Evolutionary conservation across 35 echinoderm and acorn worm genomes (phyloP).

Genomic region (Hemicentrotus pulcherrimus): DNA sequence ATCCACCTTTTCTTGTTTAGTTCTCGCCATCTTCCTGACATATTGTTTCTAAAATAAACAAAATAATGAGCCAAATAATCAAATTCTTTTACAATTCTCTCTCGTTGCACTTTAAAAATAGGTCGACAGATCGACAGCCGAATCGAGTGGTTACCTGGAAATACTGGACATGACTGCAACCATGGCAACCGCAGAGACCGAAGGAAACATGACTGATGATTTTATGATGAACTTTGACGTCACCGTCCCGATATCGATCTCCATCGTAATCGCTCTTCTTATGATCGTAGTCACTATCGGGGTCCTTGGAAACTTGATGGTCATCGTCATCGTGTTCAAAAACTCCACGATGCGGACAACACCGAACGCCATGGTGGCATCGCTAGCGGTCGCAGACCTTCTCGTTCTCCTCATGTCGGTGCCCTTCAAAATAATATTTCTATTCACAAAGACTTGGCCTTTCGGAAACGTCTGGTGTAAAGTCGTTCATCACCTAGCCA

Average conservation of each 20-base stretch:
- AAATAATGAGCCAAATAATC: too few relatives aligned
- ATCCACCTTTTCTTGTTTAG: too few relatives aligned
- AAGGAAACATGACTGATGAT: not conserved
- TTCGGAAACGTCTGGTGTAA: slow-evolving; percentile 69
- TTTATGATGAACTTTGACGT: not conserved
- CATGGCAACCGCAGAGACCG: not conserved
- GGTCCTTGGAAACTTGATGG: slow-evolving; percentile 76
- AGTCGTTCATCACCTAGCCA: slow-evolving; percentile 54
- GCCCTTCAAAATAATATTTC: slow-evolving; percentile 63
- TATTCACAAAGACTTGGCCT: slow-evolving; percentile 42
- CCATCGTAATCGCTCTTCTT: slow-evolving; percentile 57
- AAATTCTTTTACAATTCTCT: not conserved
- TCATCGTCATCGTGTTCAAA: slow-evolving; percentile 76
- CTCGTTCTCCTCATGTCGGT: slow-evolving; percentile 73
- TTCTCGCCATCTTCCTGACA: too few relatives aligned
- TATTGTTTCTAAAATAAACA: too few relatives aligned
- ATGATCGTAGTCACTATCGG: slow-evolving; percentile 63
- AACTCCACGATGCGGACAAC: slow-evolving; percentile 83
- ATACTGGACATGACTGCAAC: not conserved
- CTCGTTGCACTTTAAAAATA: not conserved
- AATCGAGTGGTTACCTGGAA: not conserved
- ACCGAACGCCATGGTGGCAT: slow-evolving; percentile 83
- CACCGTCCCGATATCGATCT: not conserved
- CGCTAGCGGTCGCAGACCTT: slow-evolving; percentile 88
- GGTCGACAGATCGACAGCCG: not conserved